Conservation (phyloP, 1,140 invertebrate species). For the Atopsyche davidsoni region DNA sequence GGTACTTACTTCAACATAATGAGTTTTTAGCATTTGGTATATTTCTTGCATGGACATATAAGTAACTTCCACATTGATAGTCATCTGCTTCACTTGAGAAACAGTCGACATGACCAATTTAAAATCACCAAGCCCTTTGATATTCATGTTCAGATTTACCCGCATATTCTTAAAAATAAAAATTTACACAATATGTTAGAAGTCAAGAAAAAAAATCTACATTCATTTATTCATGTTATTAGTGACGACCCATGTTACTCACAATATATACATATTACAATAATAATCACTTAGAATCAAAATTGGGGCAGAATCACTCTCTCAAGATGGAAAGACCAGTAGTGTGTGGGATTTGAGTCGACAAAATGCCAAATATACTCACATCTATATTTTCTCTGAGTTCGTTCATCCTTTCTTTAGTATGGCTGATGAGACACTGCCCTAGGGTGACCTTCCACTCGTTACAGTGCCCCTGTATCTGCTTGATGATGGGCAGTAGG, state of each 20-base stretch:
- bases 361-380: slow-evolving; percentile 21
- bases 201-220: slow-evolving; percentile 3
- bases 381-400: slow-evolving; percentile 56
- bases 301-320: too few species aligned
- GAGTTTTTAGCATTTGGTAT: slow-evolving; percentile 51
- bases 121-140: slow-evolving; percentile 71
- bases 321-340: too few species aligned
- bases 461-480: slow-evolving; percentile 58
- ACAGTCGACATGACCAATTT: slow-evolving; percentile 81
- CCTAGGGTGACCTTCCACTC: slow-evolving; percentile 69
- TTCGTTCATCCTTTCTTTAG: slow-evolving; percentile 55
- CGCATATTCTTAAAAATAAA: slow-evolving; percentile 45
- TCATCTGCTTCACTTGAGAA: slow-evolving; percentile 62
- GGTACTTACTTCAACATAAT: slow-evolving; percentile 47
- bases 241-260: too few species aligned
- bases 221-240: background rate
- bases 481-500: slow-evolving; percentile 54
- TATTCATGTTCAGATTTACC: slow-evolving; percentile 59
- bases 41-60: slow-evolving; percentile 62
- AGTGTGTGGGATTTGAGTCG: too few species aligned
- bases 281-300: too few species aligned
- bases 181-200: slow-evolving; percentile 15
- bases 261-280: too few species aligned
- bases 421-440: slow-evolving; percentile 51
- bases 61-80: slow-evolving; percentile 67